These are phyloP conservation scores for Gnatocerus cornutus DNA, from an alignment of 2,888 invertebrate genomes.

Conservation along the genomic window DNA sequence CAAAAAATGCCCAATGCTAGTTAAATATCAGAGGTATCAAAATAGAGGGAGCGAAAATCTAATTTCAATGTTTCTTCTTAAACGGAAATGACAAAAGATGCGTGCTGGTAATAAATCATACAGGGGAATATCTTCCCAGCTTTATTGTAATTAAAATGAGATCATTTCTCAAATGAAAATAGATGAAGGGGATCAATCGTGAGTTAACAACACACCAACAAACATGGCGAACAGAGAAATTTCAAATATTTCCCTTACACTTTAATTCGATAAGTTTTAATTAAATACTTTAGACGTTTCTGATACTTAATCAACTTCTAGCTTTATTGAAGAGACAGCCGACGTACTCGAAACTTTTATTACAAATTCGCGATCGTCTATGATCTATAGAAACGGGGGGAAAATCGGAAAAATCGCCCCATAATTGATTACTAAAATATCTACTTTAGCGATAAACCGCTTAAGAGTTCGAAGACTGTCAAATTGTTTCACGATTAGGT, in stretches of 20 bases:
- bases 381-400: constrained; percentile 10
- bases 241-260: constrained; percentile 50
- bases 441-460: constrained; percentile 11
- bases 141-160: constrained; percentile 36
- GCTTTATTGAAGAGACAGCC: constrained; percentile 52
- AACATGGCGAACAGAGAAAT: constrained; percentile 37
- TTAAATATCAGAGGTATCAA: constrained; percentile 34
- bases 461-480: constrained; percentile 19
- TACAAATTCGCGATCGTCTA: constrained; percentile 27
- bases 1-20: constrained; percentile 24
- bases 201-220: constrained; percentile 34
- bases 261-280: constrained; percentile 60
- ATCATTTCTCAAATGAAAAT: constrained; percentile 26
- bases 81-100: constrained; percentile 41
- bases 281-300: constrained; percentile 57
- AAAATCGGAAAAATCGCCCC: no score
- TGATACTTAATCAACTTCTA: constrained; percentile 59
- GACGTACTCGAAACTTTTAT: constrained; percentile 47
- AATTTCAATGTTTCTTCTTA: constrained; percentile 36
- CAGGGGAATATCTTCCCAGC: constrained; percentile 22
- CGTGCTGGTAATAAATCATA: constrained; percentile 36
- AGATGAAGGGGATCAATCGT: constrained; percentile 21
- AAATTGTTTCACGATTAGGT: constrained; percentile 34
- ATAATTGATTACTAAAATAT: constrained; percentile 15
- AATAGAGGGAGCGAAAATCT: constrained; percentile 31